Base-by-base conservation (phyloP, 2,888 invertebrate species). In the Phyto melanocephala region DNA sequence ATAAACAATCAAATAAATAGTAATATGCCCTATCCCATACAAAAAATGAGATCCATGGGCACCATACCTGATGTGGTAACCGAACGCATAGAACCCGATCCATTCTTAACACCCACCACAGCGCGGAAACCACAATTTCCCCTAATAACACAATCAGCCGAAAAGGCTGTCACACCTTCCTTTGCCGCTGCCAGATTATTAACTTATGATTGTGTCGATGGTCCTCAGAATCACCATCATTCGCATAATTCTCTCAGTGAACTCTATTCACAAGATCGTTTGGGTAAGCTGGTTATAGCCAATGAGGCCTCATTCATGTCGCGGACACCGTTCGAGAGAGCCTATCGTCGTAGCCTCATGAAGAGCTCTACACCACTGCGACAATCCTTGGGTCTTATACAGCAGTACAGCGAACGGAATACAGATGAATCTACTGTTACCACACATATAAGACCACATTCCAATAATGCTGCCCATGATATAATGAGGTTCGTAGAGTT, bases 21-120 rank as follows among this genome's bases (percentile, higher is more conserved):
- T 10, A 45, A 63, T 35, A 72, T 80, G 0, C 87, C 88, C 56
- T 89, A 88, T 86, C 90, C 91, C 22, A 91, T 91, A 78, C 89
- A 90, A 68, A 91, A 91, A 80, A 91, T 91, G 87, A 90, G 90
- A 63, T 91, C 91, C 0, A 87, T 91, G 85, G 91, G 91, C 81
- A 91, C 91, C 40, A 91, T 91, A 83, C 90, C 91, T 8, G 91
- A 91, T 85, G 86, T 91, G 37, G 86, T 90, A 0, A 88, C 88
- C 28, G 91, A 91, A 60, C 90, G 90, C 40, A 85, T 91, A 11
- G 86, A 87, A 58, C 88, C 89, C 10, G 91, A 91, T 86, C 91
- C 91, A 0, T 91, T 91, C 70, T 86, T 91, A 0, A 91, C 91
- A 13, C 91, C 91, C 22, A 89, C 89, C n/a, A 86, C 88, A 40